phyloP scores from a whole-genome alignment of 2,113 vertebrate species.

The Cyrtonyx montezumae region DNA sequence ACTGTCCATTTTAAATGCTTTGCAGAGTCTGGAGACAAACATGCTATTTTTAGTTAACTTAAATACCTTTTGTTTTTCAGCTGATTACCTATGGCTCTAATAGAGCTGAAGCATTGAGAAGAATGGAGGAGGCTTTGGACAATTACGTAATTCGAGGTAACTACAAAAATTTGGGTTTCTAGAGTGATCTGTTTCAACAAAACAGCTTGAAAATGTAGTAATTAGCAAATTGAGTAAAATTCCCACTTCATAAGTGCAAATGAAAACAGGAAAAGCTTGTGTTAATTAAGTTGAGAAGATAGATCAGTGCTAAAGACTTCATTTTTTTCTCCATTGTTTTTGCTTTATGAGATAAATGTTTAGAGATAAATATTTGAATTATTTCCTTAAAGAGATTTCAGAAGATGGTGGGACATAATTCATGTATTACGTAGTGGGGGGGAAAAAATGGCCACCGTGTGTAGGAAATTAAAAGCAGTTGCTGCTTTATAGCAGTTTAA shows the following conservation, averaged over 20 bases:
- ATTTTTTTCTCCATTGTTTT: neutral
- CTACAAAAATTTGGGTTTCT: constrained; percentile 58
- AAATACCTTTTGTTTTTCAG: constrained; percentile 70
- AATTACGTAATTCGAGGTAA: constrained; percentile 97
- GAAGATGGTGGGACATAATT: neutral
- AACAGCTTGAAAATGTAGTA: constrained; percentile 83
- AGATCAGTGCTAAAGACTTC: constrained; percentile 48
- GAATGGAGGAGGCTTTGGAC: constrained; percentile 92
- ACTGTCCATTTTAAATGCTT: neutral
- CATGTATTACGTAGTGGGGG: neutral
- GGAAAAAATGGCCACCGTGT: neutral
- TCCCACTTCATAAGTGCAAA: constrained; percentile 80
- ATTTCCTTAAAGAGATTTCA: neutral
- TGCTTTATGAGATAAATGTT: neutral
- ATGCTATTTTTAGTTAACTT: neutral
- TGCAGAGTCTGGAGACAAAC: neutral
- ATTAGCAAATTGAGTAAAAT: constrained; percentile 84
- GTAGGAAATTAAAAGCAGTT: neutral
- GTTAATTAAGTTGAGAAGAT: constrained; percentile 69
- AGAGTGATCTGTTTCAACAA: constrained; percentile 69
- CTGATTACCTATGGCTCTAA: constrained; percentile 90
- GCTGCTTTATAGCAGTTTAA: neutral
- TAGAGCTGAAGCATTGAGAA: constrained; percentile 89
- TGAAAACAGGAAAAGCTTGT: constrained; percentile 74
- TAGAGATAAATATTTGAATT: neutral